Evolutionary conservation across 2,797 vertebrate species (phyloP).

Genomic region (Epinephelus malabaricus): DNA sequence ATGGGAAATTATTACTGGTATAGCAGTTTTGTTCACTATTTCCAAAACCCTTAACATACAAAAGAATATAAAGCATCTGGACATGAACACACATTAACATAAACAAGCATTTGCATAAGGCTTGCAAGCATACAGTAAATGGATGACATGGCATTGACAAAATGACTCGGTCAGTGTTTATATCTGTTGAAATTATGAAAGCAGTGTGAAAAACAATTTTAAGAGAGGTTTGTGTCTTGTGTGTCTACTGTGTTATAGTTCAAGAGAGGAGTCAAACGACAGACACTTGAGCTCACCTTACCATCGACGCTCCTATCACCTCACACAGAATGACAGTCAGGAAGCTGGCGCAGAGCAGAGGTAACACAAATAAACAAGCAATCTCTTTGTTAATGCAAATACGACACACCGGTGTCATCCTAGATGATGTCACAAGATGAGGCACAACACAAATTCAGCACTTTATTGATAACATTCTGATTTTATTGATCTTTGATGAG

Average conservation of each 20-base stretch:
- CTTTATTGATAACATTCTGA: background rate
- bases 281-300: constrained; percentile 92
- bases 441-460: background rate
- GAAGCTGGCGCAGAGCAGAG: constrained; percentile 94
- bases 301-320: constrained; percentile 92
- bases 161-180: background rate
- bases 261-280: constrained; percentile 93
- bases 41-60: background rate
- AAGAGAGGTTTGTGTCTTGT: background rate
- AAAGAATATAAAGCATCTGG: background rate
- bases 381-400: background rate
- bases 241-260: constrained; percentile 78
- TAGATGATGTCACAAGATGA: background rate
- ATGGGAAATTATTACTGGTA: background rate
- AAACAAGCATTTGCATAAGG: background rate
- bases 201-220: background rate
- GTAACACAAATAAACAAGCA: constrained; percentile 71
- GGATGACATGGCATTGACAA: background rate
- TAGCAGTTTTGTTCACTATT: background rate
- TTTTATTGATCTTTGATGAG: background rate
- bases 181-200: constrained; percentile 8
- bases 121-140: background rate
- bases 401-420: background rate
- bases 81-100: background rate
- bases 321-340: constrained; percentile 93